Evolutionary conservation across 1,140 invertebrate species (phyloP).

Genomic region (Cydia splendana): DNA sequence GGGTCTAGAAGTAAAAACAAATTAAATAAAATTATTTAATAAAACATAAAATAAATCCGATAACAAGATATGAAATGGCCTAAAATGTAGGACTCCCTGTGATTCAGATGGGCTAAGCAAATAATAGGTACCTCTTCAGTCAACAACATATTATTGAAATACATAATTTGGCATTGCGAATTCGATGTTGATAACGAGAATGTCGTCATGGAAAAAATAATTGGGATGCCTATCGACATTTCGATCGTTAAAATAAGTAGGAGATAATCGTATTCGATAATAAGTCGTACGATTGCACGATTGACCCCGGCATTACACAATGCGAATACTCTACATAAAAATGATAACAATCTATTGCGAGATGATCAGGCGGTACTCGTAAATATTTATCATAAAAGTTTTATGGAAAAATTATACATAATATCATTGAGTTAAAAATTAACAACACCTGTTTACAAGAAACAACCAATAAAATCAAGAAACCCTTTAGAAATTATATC

Average conservation of each 20-base stretch:
- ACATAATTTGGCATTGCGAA: background rate
- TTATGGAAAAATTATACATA: background rate
- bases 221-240: slow-evolving; percentile 27
- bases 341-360: slow-evolving; percentile 20
- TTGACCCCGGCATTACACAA: slow-evolving; percentile 22
- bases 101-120: too few species aligned
- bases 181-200: background rate
- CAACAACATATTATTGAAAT: background rate
- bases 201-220: slow-evolving; percentile 20
- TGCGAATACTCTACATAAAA: slow-evolving; percentile 25
- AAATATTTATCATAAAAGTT: background rate
- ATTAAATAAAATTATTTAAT: too few species aligned
- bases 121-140: too few species aligned
- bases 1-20: too few species aligned
- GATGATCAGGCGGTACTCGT: background rate
- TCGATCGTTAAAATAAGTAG: slow-evolving; percentile 27
- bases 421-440: too few species aligned
- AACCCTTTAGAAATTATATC: too few species aligned
- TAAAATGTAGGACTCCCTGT: too few species aligned
- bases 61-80: too few species aligned
- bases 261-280: slow-evolving; percentile 30
- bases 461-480: too few species aligned
- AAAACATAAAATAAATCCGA: too few species aligned
- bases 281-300: slow-evolving; percentile 30
- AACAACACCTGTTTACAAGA: too few species aligned